Conservation (phyloP, 2,113 vertebrate species). For the Hirundichthys speculiger region DNA sequence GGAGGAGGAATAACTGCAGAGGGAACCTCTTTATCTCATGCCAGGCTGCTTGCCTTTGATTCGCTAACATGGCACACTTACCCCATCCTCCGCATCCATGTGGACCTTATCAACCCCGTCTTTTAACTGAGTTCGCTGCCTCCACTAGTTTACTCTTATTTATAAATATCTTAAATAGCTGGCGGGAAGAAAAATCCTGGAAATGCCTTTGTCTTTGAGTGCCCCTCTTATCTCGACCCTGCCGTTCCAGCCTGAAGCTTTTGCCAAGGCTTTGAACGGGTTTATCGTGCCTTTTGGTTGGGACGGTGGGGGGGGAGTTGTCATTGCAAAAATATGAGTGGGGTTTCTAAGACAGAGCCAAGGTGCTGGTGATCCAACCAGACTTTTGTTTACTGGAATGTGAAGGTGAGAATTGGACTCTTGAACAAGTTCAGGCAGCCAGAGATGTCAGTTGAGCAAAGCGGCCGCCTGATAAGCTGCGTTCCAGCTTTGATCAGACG, state of each 20-base stretch:
- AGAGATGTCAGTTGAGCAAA: conserved; percentile 20
- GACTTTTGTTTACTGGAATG: conserved; percentile 49
- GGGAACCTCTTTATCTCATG: conserved; percentile 69
- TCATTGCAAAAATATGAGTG: conserved; percentile 40
- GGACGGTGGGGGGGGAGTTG: neutral
- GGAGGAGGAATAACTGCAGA: conserved; percentile 34
- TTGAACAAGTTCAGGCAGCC: conserved; percentile 48
- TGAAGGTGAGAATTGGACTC: conserved; percentile 2
- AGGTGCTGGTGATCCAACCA: conserved; percentile 54
- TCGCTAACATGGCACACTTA: conserved; percentile 47
- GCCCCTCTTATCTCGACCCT: conserved; percentile 33
- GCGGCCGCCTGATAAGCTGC: conserved; percentile 32
- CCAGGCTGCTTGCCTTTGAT: conserved; percentile 75
- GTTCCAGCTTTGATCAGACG: conserved; percentile 49
- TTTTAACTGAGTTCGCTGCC: conserved; percentile 24
- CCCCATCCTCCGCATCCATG: conserved; percentile 66
- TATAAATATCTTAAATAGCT: conserved; percentile 44
- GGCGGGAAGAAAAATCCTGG: conserved; percentile 40
- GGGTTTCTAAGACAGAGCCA: conserved; percentile 47
- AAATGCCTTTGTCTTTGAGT: conserved; percentile 34
- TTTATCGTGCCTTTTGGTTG: no score
- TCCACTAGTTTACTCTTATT: conserved; percentile 47
- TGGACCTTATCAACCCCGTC: conserved; percentile 63
- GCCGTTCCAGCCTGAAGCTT: conserved; percentile 28
- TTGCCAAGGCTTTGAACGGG: conserved; percentile 55